These are phyloP conservation scores for Leptonema lineaticorne DNA, from an alignment of 1,140 invertebrate genomes.

Conservation along the genomic window DNA sequence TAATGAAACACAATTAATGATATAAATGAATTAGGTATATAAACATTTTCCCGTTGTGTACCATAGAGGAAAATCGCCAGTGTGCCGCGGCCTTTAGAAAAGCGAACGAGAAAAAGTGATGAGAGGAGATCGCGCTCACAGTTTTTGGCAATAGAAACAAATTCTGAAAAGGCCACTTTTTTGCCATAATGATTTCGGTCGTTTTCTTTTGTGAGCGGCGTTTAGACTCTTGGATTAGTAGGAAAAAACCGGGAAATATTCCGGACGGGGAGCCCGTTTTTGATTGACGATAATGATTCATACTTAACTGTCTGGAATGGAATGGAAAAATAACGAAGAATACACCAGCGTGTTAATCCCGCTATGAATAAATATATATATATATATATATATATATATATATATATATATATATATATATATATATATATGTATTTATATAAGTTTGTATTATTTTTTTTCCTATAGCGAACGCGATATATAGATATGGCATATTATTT, in stretches of 20 bases:
- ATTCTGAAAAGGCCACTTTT: slow-evolving; percentile 31
- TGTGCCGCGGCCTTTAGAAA: too few relatives aligned
- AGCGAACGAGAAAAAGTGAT: background rate
- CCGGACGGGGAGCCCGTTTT: slow-evolving; percentile 20
- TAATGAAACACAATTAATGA: too few relatives aligned
- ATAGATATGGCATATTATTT: too few relatives aligned
- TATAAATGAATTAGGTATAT: too few relatives aligned
- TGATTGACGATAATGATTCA: slow-evolving; percentile 32
- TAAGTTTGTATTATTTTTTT: too few relatives aligned
- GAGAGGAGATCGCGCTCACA: slow-evolving; percentile 1
- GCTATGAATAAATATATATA: slow-evolving; percentile 13
- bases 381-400: background rate
- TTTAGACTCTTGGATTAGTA: slow-evolving; percentile 26
- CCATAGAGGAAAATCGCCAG: too few relatives aligned
- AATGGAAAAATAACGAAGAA: slow-evolving; percentile 15
- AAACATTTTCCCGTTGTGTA: too few relatives aligned
- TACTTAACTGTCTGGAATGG: slow-evolving; percentile 25
- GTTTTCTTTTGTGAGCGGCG: slow-evolving; percentile 25
- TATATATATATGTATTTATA: too few relatives aligned
- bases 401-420: background rate
- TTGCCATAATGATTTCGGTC: slow-evolving; percentile 31
- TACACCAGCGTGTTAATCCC: slow-evolving; percentile 13
- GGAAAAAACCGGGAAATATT: slow-evolving; percentile 22
- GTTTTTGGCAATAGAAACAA: slow-evolving; percentile 33
- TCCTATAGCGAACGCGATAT: too few relatives aligned